Percentiles rank a stretch among this genome's conserved stretches.
Evolutionary conservation across 2,797 vertebrate genomes (phyloP).

Genomic region (Crocidura indochinensis): DNA sequence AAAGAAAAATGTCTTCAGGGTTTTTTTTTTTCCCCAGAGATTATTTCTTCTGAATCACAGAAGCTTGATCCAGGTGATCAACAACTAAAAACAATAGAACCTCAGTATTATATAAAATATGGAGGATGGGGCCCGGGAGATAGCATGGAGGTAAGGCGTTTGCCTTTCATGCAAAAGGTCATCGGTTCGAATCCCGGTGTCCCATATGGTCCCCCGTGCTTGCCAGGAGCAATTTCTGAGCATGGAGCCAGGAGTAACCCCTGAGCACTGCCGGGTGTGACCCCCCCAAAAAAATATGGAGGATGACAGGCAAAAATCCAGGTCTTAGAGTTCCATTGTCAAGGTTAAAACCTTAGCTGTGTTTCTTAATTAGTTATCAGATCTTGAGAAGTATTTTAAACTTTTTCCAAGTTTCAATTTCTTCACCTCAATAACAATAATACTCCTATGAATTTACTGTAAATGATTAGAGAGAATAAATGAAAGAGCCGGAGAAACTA

Average conservation of each 20-base stretch:
- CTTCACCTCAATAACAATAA: background rate
- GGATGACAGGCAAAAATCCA: background rate
- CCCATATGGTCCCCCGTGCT: too few relatives aligned
- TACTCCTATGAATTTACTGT: background rate
- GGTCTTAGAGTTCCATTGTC: background rate
- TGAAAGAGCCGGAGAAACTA: background rate
- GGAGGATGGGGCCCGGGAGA: background rate
- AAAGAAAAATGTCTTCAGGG: background rate
- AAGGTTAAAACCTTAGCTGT: background rate
- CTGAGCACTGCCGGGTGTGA: too few relatives aligned
- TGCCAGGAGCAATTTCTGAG: too few relatives aligned
- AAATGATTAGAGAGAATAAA: background rate
- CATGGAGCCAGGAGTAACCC: too few relatives aligned
- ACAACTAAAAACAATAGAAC: background rate
- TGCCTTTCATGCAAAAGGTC: too few relatives aligned
- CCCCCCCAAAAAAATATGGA: too few relatives aligned
- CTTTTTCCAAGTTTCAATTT: constrained; percentile 1
- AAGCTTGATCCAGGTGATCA: constrained; percentile 10
- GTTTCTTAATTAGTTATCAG: background rate
- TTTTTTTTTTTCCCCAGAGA: background rate
- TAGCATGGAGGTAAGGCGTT: too few relatives aligned
- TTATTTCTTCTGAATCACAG: constrained; percentile 20
- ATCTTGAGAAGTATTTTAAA: background rate
- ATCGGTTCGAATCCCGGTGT: too few relatives aligned
- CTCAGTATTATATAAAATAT: background rate